Conservation (phyloP, 1,140 invertebrate genomes). For the Drosophila varians region DNA sequence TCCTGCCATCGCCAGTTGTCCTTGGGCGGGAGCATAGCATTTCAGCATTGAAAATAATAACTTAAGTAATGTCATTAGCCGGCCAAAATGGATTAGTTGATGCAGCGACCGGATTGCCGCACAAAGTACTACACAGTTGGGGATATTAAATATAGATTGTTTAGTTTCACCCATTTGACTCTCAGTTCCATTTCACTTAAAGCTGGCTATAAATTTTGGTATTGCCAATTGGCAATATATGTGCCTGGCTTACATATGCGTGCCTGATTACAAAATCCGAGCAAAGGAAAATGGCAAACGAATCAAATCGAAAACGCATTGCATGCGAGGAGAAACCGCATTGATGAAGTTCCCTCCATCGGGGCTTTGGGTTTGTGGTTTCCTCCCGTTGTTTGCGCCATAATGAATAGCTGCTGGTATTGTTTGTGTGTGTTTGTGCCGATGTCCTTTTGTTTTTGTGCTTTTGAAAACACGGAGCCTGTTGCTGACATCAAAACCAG, state of each 20-base stretch:
- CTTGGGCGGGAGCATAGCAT: conserved; percentile 61
- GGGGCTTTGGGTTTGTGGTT: conserved; percentile 36
- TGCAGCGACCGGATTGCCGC: conserved; percentile 24
- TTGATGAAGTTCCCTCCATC: conserved; percentile 45
- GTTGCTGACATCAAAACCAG: conserved; percentile 54
- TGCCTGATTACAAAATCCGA: conserved; percentile 33
- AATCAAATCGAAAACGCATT: conserved; percentile 44
- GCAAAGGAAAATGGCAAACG: conserved; percentile 23
- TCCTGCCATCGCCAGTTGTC: conserved; percentile 35
- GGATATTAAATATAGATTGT: conserved; percentile 23
- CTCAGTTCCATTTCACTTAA: conserved; percentile 20
- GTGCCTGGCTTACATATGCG: conserved; percentile 1
- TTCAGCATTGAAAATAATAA: conserved; percentile 78
- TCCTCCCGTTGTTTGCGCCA: conserved; percentile 34
- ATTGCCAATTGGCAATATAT: conserved; percentile 19
- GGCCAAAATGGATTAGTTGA: conserved; percentile 72
- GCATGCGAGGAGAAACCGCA: conserved; percentile 34
- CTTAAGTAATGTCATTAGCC: conserved; percentile 79
- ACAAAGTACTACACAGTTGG: neutral
- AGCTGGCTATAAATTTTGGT: conserved; percentile 24
- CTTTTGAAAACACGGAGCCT: conserved; percentile 42
- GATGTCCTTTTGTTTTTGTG: conserved; percentile 2
- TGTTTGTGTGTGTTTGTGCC: conserved; percentile 2
- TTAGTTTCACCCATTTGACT: conserved; percentile 12
- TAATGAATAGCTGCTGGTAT: conserved; percentile 57